phyloP scores from a whole-genome alignment of 2,888 invertebrate genomes.

The Anticlea derivata region DNA sequence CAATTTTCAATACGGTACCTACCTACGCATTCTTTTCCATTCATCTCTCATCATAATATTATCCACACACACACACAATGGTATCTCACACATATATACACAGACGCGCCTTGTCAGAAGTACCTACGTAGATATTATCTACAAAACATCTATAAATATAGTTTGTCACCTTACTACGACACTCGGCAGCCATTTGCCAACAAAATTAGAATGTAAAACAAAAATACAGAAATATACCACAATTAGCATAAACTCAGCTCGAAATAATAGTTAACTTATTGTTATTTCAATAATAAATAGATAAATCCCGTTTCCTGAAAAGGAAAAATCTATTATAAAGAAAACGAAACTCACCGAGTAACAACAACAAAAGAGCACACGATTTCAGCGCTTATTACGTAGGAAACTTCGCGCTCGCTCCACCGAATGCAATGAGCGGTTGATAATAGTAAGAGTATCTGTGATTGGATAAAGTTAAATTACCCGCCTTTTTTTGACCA shows the following conservation, averaged over 20 bases:
- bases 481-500: constrained; percentile 70
- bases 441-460: constrained; percentile 61
- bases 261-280: constrained; percentile 1
- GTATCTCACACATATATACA: constrained; percentile 7
- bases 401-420: constrained; percentile 74
- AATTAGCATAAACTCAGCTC: constrained; percentile 11
- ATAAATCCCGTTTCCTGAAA: neutral
- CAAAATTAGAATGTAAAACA: constrained; percentile 77
- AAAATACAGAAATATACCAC: constrained; percentile 53
- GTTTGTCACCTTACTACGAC: constrained; percentile 69
- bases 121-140: constrained; percentile 34
- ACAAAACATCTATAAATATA: constrained; percentile 47
- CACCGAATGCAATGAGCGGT: constrained; percentile 67
- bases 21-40: neutral
- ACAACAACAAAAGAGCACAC: constrained; percentile 76
- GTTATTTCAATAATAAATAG: neutral
- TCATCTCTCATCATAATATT: neutral
- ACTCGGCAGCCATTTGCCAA: constrained; percentile 84
- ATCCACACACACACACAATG: constrained; percentile 8
- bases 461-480: constrained; percentile 74
- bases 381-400: constrained; percentile 84
- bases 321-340: constrained; percentile 45
- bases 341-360: constrained; percentile 74
- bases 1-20: neutral
- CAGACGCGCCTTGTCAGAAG: neutral